phyloP scores from a whole-genome alignment of 1,140 invertebrate genomes.

The Trachymyrmex cornetzi region DNA sequence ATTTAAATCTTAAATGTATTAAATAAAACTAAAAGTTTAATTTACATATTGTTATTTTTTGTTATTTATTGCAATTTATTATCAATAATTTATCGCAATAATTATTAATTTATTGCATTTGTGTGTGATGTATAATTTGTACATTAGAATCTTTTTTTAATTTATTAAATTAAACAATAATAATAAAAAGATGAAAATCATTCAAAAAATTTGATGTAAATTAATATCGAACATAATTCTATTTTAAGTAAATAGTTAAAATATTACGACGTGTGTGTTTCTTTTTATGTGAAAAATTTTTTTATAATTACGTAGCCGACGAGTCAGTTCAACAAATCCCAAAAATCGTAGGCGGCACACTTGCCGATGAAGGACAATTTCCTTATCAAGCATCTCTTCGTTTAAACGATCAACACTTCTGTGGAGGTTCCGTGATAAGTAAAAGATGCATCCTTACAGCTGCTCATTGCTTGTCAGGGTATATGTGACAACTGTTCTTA shows the following conservation, averaged over 20 bases:
- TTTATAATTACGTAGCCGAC: slow-evolving; percentile 24
- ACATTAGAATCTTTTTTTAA: not conserved
- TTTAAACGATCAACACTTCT: slow-evolving; percentile 78
- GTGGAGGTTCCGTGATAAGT: slow-evolving; percentile 87
- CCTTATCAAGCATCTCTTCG: slow-evolving; percentile 85
- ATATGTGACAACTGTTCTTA: not conserved
- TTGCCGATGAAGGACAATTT: slow-evolving; percentile 80
- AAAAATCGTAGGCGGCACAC: slow-evolving; percentile 84
- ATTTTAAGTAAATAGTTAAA: not conserved
- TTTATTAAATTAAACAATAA: slow-evolving; percentile 1
- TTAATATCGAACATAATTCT: not conserved
- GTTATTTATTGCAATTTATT: not conserved
- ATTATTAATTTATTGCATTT: not conserved
- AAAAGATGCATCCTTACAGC: slow-evolving; percentile 86
- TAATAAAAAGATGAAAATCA: not conserved
- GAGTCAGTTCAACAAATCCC: slow-evolving; percentile 20
- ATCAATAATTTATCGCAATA: not conserved
- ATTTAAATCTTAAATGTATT: not conserved
- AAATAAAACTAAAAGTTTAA: slow-evolving; percentile 2
- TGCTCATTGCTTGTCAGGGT: slow-evolving; percentile 85
- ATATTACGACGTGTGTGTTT: not conserved
- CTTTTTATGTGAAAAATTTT: not conserved
- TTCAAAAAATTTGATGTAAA: not conserved
- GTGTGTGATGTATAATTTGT: not conserved
- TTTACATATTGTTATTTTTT: not conserved